Evolutionary conservation across 2,113 vertebrate genomes (phyloP), one percentile per base, ranked within the genome.

Genomic region (Shinisaurus crocodilurus): DNA sequence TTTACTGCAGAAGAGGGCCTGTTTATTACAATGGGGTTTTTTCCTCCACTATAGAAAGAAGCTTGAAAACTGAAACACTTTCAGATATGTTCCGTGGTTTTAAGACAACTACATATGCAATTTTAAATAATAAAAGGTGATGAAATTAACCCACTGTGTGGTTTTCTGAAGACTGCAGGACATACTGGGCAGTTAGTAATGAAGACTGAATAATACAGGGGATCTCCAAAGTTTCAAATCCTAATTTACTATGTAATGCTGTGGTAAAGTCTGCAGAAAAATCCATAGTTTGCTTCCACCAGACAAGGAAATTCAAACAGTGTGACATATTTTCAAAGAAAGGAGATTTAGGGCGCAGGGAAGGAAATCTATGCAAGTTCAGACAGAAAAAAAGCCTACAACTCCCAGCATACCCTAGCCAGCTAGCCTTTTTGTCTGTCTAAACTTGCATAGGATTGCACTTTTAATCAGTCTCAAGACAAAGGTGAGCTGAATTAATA

Each of bases 181-280:
- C 86, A 72, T 83, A 94, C 77, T 92, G 34, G 57, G 89, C 79
- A 86, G 82, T 75, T 86, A 90, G 88, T 92, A 94, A 94, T 82
- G 74, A 91, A 85, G 86, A 89, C 48, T 91, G 70, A 91, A 60
- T 91, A 94, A 89, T 85, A 79, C 2, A 48, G 85, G 92, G 82
- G 54, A 92, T 91, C 8, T 83, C 65, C 75, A 20, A 80, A 72
- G 69, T 88, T 94, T 65, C 72, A 92, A 79, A 93, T 89, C 37
- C 69, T 89, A 94, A 92, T 87, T 93, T 91, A 90, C 84, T 1
- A 5, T 87, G 65, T 57, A 93, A 84, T 0, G 9, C 86, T 94
- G 95, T 90, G 74, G 45, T 50, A 87, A 92, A 81, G 20, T 60
- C 75, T 92, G 13, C 40, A 87, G 67, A 95, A 95, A 94, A 95